Evolutionary conservation across 2,888 invertebrate species (phyloP), one percentile per base, ranked within the genome.

Genomic region (Andrena bicolor): DNA sequence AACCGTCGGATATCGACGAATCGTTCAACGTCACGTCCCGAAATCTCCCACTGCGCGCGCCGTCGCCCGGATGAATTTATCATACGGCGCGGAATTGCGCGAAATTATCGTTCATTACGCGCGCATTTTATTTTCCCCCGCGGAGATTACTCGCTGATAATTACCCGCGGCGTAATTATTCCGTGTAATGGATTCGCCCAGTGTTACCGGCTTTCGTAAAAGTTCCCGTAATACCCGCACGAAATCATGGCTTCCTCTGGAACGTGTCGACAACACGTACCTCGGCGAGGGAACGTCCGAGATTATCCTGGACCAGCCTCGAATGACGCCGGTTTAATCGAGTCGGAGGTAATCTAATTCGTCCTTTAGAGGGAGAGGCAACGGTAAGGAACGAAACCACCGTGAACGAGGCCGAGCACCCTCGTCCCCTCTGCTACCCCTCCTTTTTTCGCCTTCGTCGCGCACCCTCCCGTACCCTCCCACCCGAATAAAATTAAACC

Each of bases 401-500:
- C 69, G 85, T 63, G 84, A 85, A 82, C 79, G 80, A 76, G 76
- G 64, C 82, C 76, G 74, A 71, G 78, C 65, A 74, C 66, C 75
- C 83, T 86, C 84, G 83, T 84, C 87, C 83, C 71, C 86, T 68
- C 41, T 74, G 65, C 78, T 79, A 79, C 72, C 79, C 49, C 61
- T 35, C 69, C 41, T 76, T 65, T 85, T 82, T 83, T 41, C 41
- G 69, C 74, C 80, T 82, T 80, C 80, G 85, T 83, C 82, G 80
- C 20, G 20, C 53, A 20, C 20, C 20, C 8, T 20, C 13, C 53
- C 53, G 23, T 3, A 8, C 26, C n/a, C 51, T 2, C 63, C 7
- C 30, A 78, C 87, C 84, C 85, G 89, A 91, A 91, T 90, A 89
- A 90, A 92, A 91, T 91, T 91, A 91, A 86, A 89, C 74, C 70